phyloP scores from a whole-genome alignment of 2,113 vertebrate species.

The Erythrolamprus reginae region DNA sequence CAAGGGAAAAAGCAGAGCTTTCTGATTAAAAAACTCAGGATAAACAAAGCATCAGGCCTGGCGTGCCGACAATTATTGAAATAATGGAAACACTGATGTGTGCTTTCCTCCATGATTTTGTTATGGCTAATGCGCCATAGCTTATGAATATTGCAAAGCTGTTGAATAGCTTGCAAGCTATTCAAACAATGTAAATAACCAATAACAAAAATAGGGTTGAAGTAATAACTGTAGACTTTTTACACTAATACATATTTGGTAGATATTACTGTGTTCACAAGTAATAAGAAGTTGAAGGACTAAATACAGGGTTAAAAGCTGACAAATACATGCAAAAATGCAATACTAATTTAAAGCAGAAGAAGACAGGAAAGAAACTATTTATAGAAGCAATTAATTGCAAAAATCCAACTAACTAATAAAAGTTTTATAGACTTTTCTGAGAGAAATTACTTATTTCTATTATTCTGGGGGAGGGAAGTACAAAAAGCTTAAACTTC shows the following conservation, averaged over 20 bases:
- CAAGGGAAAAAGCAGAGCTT: not conserved
- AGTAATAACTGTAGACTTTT: not conserved
- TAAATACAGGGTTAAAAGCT: not conserved
- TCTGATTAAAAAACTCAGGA: not conserved
- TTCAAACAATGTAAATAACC: not conserved
- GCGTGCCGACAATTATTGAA: not conserved
- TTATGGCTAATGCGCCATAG: not conserved
- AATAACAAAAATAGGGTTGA: not conserved
- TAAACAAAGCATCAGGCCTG: not conserved
- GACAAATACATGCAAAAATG: not conserved
- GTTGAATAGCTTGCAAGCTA: conserved; percentile 4
- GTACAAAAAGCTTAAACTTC: not conserved
- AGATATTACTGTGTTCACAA: not conserved
- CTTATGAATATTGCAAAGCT: conserved; percentile 11
- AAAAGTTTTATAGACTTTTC: not conserved
- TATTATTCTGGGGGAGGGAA: not conserved
- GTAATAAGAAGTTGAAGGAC: not conserved
- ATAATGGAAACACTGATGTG: conserved; percentile 2
- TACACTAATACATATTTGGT: not conserved
- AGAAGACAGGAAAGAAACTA: not conserved
- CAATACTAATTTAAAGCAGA: not conserved
- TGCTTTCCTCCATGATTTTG: not conserved
- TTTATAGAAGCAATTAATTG: not conserved
- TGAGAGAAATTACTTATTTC: not conserved
- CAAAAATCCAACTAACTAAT: not conserved